Base-by-base conservation (phyloP, 2,113 vertebrate species). In the Girardinichthys multiradiatus region DNA sequence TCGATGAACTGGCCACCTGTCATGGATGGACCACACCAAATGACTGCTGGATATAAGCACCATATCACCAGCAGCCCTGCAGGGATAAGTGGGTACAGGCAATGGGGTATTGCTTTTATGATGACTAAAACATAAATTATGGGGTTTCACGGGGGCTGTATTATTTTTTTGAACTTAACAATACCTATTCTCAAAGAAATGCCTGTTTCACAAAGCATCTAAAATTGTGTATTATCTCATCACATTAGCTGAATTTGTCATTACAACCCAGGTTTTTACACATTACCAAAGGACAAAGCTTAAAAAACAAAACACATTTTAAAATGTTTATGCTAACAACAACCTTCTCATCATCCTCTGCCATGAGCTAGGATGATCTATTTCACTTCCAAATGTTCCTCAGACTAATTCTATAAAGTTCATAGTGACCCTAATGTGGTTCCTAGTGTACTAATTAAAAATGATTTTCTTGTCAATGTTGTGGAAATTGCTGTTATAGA, bases 391-490 rank as follows among this genome's bases (percentile, higher is more conserved):
- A 70, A 80, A 82, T 63, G 61, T 64, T 69, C 75, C 78, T 85
- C 69, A 45, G 17, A 45, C 19, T 14, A 45, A 19, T 45, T 45
- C 19, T 17, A 57, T 7, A 4, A 60, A 70, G 84, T 90, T 88
- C 82, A 90, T 92, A 92, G 84, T 6, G 1, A 81, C 86, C 92
- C 91, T 90, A 89, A 93, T 89, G 86, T 82, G 71, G 57, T 88
- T 90, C 82, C 83, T 84, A 71, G 79, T 79, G 79, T 87, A 77
- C 13, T 89, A 92, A 92, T 92, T 91, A 92, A 91, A 92, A 79
- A 65, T 73, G 72, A 83, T 79, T 76, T 64, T 64, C 31, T 6
- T 33, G 31, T 33, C 3, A 33, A 33, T 33, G 31, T 33, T 33
- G 31, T 33, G 6, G 31, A 33, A 33, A 33, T 33, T 33, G 31